Conservation (phyloP, 1,140 invertebrate species). For the Drosophila quadrilineata region DNA sequence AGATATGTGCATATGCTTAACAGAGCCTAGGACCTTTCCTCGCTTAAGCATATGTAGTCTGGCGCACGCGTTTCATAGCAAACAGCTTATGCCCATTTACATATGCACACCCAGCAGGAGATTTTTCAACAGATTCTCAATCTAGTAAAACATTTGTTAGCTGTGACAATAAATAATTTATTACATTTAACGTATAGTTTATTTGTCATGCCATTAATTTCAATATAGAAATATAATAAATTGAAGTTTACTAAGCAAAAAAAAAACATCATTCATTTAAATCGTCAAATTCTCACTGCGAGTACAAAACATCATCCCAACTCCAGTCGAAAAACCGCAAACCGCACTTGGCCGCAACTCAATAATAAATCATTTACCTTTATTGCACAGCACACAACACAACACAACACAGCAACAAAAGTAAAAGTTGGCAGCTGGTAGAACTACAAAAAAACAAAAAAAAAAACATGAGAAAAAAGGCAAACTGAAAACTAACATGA, state of each 20-base stretch:
- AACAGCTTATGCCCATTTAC: slow-evolving; percentile 18
- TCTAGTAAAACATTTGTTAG: too few relatives aligned
- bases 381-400: neutral
- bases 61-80: slow-evolving; percentile 17
- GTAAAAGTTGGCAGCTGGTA: slow-evolving; percentile 26
- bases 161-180: too few relatives aligned
- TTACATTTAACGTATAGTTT: too few relatives aligned
- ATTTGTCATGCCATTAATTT: too few relatives aligned
- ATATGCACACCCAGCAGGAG: slow-evolving; percentile 1
- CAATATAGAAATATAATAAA: too few relatives aligned
- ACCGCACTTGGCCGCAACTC: slow-evolving; percentile 23
- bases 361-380: slow-evolving; percentile 62
- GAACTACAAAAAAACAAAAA: neutral
- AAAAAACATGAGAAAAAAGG: slow-evolving; percentile 10
- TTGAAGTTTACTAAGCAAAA: too few relatives aligned
- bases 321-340: too few relatives aligned
- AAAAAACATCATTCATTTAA: too few relatives aligned
- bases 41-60: slow-evolving; percentile 6
- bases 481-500: slow-evolving; percentile 35
- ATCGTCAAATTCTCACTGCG: too few relatives aligned
- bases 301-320: too few relatives aligned
- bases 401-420: slow-evolving; percentile 25
- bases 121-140: too few relatives aligned
- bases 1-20: neutral
- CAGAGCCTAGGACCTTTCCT: too few relatives aligned